Percentiles rank a stretch among this genome's conserved stretches.
Conservation (phyloP, 2,888 invertebrate genomes). For the Ectobius pallidus region DNA sequence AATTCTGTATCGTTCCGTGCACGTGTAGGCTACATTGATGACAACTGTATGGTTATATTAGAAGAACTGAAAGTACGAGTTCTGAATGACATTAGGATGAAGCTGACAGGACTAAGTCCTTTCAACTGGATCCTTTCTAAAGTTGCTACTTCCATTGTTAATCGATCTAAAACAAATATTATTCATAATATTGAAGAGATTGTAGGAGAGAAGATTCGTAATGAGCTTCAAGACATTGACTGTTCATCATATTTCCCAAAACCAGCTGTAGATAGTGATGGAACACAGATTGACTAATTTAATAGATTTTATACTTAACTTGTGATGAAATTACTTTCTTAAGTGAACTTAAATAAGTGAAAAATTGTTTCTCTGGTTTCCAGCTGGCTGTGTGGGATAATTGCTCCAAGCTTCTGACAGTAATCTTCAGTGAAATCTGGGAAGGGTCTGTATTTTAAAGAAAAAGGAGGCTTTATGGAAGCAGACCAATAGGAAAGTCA, state of each 20-base stretch:
- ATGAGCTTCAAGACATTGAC: not conserved
- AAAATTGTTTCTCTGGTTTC: no score
- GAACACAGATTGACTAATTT: no score
- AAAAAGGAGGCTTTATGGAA: no score
- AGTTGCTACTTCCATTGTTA: not conserved
- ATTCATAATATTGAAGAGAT: not conserved
- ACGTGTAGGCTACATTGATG: not conserved
- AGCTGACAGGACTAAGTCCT: not conserved
- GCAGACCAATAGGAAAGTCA: no score
- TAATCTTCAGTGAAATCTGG: no score
- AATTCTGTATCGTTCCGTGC: not conserved
- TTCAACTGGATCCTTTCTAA: conserved; percentile 13
- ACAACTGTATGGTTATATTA: not conserved
- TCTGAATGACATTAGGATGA: not conserved
- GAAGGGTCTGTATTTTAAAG: no score
- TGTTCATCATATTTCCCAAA: not conserved
- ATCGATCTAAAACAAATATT: not conserved
- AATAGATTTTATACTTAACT: no score
- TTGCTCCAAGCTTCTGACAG: no score
- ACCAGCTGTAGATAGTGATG: not conserved
- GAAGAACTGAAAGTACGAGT: not conserved
- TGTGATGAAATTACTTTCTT: no score
- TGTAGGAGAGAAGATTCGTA: not conserved
- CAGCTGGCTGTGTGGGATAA: no score
- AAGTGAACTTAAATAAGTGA: no score